phyloP scores from a whole-genome alignment of 1,140 invertebrate genomes.

The Cherax destructor region DNA sequence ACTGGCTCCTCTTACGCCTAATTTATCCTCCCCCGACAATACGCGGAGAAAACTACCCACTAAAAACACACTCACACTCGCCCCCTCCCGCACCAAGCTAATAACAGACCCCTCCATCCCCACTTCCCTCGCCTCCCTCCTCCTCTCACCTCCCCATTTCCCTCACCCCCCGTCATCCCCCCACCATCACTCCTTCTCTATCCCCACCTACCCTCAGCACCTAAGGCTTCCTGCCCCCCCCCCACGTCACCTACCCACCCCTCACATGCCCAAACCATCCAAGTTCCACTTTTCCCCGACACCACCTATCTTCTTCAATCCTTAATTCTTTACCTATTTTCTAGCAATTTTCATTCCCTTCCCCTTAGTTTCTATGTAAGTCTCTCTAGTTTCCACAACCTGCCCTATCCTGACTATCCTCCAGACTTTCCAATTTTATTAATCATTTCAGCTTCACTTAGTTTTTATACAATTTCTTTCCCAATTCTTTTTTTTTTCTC shows the following conservation, averaged over 20 bases:
- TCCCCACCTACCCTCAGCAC: background rate
- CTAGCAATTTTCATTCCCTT: background rate
- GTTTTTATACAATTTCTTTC: no score
- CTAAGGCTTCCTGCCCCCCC: background rate
- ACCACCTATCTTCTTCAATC: no score
- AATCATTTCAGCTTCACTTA: no score
- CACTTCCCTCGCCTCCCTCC: background rate
- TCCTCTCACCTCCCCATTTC: background rate
- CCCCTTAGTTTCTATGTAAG: background rate
- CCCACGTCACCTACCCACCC: background rate
- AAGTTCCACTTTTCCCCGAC: no score
- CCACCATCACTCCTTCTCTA: background rate
- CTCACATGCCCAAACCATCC: no score
- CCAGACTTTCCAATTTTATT: no score
- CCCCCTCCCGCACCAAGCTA: conserved; percentile 9
- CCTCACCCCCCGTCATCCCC: background rate
- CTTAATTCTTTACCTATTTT: background rate
- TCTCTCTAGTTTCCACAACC: background rate
- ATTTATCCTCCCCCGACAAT: conserved; percentile 33
- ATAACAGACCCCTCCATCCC: background rate
- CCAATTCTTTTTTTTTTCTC: no score
- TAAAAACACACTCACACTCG: conserved; percentile 8
- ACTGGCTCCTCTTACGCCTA: conserved; percentile 22
- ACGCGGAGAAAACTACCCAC: background rate
- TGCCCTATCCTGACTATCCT: background rate